A percentile compares a stretch with the other conserved stretches of the same genome.
These are phyloP conservation scores for Osedax fenrisi DNA, from an alignment of 2,888 invertebrate species.

Conservation along the genomic window DNA sequence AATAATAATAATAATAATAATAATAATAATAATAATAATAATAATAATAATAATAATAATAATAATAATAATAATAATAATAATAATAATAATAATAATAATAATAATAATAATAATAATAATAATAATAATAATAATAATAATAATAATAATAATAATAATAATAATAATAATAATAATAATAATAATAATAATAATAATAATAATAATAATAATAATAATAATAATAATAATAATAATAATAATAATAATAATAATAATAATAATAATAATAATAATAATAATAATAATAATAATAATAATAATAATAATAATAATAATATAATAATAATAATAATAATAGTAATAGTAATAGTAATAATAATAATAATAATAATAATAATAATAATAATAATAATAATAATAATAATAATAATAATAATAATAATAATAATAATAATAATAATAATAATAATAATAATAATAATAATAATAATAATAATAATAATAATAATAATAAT, in stretches of 20 bases:
- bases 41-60: too few relatives aligned
- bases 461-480: too few relatives aligned
- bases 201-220: background rate
- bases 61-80: background rate
- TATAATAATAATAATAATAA: background rate
- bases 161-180: too few relatives aligned
- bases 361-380: too few relatives aligned
- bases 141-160: too few relatives aligned
- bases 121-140: too few relatives aligned
- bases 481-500: too few relatives aligned
- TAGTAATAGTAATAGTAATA: too few relatives aligned
- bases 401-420: too few relatives aligned
- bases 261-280: background rate
- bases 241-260: background rate
- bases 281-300: background rate
- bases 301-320: conserved; percentile 13
- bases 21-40: background rate
- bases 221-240: background rate
- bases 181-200: background rate
- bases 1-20: background rate
- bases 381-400: too few relatives aligned
- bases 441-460: too few relatives aligned
- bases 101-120: background rate
- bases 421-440: too few relatives aligned
- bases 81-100: background rate